Evolutionary conservation across 1,140 invertebrate species (phyloP).

Genomic region (Cecropterus lyciades): DNA sequence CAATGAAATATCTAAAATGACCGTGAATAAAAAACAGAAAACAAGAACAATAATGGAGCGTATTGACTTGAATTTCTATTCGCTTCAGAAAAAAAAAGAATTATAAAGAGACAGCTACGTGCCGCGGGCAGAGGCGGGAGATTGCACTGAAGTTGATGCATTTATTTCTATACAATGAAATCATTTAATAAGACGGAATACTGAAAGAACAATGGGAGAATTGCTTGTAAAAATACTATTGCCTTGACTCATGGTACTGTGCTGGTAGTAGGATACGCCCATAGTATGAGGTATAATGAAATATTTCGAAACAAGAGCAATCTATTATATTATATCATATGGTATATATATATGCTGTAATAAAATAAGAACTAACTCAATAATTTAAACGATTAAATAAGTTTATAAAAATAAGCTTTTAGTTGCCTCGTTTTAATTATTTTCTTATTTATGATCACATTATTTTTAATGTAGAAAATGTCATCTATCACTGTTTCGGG

Average conservation of each 20-base stretch:
- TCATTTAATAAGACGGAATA: slow-evolving; percentile 20
- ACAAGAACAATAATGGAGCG: slow-evolving; percentile 11
- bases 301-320: too few species aligned
- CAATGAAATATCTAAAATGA: slow-evolving; percentile 2
- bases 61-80: slow-evolving; percentile 44
- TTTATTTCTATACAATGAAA: slow-evolving; percentile 41
- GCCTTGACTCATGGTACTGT: not conserved
- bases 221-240: slow-evolving; percentile 8
- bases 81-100: slow-evolving; percentile 66
- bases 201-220: slow-evolving; percentile 15
- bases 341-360: too few species aligned
- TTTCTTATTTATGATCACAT: too few species aligned
- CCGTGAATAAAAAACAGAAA: slow-evolving; percentile 12
- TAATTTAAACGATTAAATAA: too few species aligned
- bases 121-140: slow-evolving; percentile 33
- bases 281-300: not conserved
- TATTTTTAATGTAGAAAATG: too few species aligned
- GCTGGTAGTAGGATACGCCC: too few species aligned
- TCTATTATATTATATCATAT: too few species aligned
- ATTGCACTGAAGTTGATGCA: slow-evolving; percentile 38
- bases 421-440: too few species aligned
- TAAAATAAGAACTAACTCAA: too few species aligned
- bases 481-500: too few species aligned
- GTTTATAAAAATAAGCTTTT: too few species aligned
- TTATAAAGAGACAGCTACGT: slow-evolving; percentile 51